Conservation (phyloP, 2,113 vertebrate genomes). For the Hydropotes inermis region DNA sequence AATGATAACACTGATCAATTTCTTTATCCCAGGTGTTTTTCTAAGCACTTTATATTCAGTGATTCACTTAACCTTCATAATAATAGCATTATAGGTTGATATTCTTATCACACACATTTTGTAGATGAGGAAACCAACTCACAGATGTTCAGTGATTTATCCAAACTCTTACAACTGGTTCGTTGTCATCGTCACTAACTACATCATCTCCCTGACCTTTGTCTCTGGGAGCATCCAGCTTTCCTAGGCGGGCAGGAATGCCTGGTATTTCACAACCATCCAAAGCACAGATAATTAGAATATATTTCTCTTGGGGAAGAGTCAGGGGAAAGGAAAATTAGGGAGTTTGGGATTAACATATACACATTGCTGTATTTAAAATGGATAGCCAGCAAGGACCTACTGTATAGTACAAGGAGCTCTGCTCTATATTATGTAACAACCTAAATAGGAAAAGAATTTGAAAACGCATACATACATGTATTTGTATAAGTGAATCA, state of each 20-base stretch:
- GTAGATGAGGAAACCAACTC: not conserved
- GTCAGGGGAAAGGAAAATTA: not conserved
- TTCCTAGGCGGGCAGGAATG: not conserved
- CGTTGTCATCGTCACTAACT: too few relatives aligned
- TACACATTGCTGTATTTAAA: not conserved
- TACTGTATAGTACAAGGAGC: not conserved
- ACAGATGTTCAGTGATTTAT: not conserved
- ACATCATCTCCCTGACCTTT: not conserved
- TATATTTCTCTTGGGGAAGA: not conserved
- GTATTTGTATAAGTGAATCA: not conserved
- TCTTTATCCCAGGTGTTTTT: not conserved
- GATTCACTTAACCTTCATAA: not conserved
- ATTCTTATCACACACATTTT: not conserved
- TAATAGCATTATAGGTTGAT: not conserved
- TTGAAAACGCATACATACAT: not conserved
- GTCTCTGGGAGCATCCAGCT: not conserved
- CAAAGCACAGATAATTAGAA: not conserved
- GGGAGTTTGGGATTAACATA: not conserved
- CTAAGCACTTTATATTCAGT: not conserved
- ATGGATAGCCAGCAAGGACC: not conserved
- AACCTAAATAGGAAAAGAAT: not conserved
- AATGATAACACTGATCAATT: not conserved
- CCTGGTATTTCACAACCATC: not conserved
- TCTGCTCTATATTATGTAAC: not conserved
- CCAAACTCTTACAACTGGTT: not conserved